Base-by-base conservation (phyloP, 2,113 vertebrate genomes). In the Prunella fulvescens region DNA sequence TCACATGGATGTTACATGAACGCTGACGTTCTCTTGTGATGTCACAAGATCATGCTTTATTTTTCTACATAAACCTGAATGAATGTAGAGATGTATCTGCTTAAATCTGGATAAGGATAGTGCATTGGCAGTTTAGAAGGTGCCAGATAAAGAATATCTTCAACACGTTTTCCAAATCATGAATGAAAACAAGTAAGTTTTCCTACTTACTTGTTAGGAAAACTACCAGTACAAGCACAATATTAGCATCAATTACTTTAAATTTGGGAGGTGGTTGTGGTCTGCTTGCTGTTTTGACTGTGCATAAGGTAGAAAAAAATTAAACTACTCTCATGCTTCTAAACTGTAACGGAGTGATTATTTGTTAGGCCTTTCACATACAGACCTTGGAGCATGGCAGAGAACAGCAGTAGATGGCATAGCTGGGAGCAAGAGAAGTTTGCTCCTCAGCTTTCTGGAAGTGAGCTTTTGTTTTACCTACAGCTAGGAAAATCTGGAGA, bases 101-200 rank as follows among this genome's bases (percentile, higher is more conserved):
- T 67, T 74, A 71, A 81, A 35, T 84, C 47, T 92, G 50, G 7
- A 19, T 54, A 42, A 28, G 33, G 11, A 23, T 19, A 19, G 18
- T 18, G 25, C 25, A 29, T 16, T 77, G 67, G 53, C 48, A 67
- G 24, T 71, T 89, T 40, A 48, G 51, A 78, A 71, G n/a, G n/a
- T 74, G 24, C 24, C 35, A 66, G 19, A 6, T 89, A 26, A 92
- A 28, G 24, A 56, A 7, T 51, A 14, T 13, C 10, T 89, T 87
- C 40, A 44, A 31, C 4, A 24, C 1, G 0, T 78, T 76, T 89
- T 74, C 35, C 0, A 0, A 50, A 76, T 80, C 7, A 18, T 37
- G 57, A 18, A 40, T 91, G 79, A n/a, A n/a, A n/a, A n/a, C n/a
- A n/a, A n/a, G n/a, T n/a, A n/a, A n/a, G n/a, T n/a, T n/a, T n/a